Conservation (phyloP, 2,888 invertebrate species). For the Machimus rusticus region DNA sequence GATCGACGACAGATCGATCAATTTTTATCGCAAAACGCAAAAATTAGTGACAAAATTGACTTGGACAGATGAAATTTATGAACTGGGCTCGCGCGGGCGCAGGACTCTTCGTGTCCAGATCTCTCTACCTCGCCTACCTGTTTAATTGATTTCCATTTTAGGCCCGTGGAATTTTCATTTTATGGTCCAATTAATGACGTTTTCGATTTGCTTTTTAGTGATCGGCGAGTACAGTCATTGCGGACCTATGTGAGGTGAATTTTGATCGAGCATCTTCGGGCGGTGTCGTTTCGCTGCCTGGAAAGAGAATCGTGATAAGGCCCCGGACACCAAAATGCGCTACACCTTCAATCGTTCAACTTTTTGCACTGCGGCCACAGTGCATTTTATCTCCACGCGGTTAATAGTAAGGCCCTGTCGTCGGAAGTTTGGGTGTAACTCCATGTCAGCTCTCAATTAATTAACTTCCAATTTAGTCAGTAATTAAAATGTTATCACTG, state of each 20-base stretch:
- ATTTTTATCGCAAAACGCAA: conserved; percentile 32
- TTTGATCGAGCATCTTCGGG: conserved; percentile 1
- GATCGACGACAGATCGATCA: conserved; percentile 37
- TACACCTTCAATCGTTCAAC: background rate
- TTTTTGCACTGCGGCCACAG: background rate
- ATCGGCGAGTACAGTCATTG: conserved; percentile 11
- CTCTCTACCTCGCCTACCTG: background rate
- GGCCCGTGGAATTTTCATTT: conserved; percentile 31
- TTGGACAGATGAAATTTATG: conserved; percentile 30
- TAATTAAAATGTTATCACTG: conserved; percentile 41
- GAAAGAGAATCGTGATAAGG: background rate
- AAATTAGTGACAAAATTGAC: conserved; percentile 42
- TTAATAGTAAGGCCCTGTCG: background rate
- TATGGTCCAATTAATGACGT: conserved; percentile 41
- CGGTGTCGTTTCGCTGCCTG: background rate
- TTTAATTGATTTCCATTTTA: conserved; percentile 41
- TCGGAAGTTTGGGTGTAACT: background rate
- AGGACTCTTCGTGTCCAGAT: background rate
- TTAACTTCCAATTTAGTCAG: conserved; percentile 39
- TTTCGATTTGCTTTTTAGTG: conserved; percentile 23
- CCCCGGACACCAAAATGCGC: background rate
- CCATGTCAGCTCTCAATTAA: conserved; percentile 12
- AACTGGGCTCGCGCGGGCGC: background rate
- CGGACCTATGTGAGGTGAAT: conserved; percentile 32
- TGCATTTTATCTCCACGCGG: background rate